Evolutionary conservation across 2,888 invertebrate species (phyloP).

Genomic region (Acronicta alni): DNA sequence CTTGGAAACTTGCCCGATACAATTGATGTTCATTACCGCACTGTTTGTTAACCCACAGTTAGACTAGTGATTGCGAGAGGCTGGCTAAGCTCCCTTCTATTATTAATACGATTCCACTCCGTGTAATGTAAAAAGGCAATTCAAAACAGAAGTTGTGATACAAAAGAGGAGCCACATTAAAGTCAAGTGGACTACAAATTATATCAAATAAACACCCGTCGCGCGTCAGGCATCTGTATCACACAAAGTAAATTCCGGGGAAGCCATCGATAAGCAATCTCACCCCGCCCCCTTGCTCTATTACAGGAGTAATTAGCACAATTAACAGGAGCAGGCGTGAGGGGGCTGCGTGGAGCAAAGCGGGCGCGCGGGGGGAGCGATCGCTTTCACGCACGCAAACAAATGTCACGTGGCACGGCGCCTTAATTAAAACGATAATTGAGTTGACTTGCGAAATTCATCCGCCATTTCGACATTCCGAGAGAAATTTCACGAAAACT

Average conservation of each 20-base stretch:
- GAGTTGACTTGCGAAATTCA: conserved; percentile 89
- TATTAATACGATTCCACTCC: conserved; percentile 28
- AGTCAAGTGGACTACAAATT: conserved; percentile 63
- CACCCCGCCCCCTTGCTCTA: conserved; percentile 84
- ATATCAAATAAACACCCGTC: conserved; percentile 67
- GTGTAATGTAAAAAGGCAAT: conserved; percentile 49
- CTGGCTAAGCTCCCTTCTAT: conserved; percentile 52
- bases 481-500: conserved; percentile 86
- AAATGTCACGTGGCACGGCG: conserved; percentile 88
- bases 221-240: conserved; percentile 70
- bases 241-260: conserved; percentile 81
- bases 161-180: conserved; percentile 14
- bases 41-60: conserved; percentile 67
- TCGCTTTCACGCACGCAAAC: conserved; percentile 89
- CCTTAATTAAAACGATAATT: conserved; percentile 90
- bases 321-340: conserved; percentile 83
- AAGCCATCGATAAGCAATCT: conserved; percentile 88
- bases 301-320: conserved; percentile 90
- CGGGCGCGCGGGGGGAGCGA: conserved; percentile 67
- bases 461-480: conserved; percentile 88
- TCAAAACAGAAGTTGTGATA: conserved; percentile 41
- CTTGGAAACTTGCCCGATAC: conserved; percentile 80
- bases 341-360: conserved; percentile 57
- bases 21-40: conserved; percentile 76
- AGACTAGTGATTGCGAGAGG: conserved; percentile 48